Conservation (phyloP, 1,140 invertebrate genomes). For the Bombus superbus region DNA sequence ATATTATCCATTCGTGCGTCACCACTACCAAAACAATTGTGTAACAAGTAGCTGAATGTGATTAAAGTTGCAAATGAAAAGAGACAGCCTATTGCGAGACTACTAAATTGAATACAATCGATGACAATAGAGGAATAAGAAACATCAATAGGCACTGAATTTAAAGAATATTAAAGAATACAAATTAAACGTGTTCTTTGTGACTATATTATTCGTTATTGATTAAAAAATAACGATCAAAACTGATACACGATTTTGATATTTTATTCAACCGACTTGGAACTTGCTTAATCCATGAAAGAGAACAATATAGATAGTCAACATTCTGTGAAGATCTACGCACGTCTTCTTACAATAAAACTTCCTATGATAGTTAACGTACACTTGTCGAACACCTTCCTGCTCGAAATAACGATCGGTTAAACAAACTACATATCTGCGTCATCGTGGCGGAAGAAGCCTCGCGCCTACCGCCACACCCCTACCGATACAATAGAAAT, state of each 20-base stretch:
- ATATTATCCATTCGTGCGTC: conserved; percentile 19
- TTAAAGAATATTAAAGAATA: neutral
- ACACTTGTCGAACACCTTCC: conserved; percentile 31
- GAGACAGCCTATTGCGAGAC: neutral
- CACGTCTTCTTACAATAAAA: neutral
- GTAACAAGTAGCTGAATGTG: neutral
- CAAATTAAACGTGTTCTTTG: neutral
- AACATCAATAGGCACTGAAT: neutral
- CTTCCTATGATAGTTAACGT: neutral
- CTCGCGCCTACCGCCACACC: conserved; percentile 62
- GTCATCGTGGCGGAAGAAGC: conserved; percentile 53
- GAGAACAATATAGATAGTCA: neutral
- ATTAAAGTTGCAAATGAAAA: neutral
- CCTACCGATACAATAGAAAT: conserved; percentile 29
- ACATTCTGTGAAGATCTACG: neutral
- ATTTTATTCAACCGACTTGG: neutral
- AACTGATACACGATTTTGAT: neutral
- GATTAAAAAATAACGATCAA: neutral
- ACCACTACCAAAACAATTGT: conserved; percentile 2
- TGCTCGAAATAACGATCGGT: conserved; percentile 54
- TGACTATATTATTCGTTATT: neutral
- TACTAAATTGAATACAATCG: neutral
- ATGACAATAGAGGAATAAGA: neutral
- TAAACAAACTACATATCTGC: conserved; percentile 54
- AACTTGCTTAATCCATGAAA: neutral